Evolutionary conservation across 1,140 invertebrate genomes (phyloP), one percentile per base, ranked within the genome.

Genomic region (Cherax destructor): DNA sequence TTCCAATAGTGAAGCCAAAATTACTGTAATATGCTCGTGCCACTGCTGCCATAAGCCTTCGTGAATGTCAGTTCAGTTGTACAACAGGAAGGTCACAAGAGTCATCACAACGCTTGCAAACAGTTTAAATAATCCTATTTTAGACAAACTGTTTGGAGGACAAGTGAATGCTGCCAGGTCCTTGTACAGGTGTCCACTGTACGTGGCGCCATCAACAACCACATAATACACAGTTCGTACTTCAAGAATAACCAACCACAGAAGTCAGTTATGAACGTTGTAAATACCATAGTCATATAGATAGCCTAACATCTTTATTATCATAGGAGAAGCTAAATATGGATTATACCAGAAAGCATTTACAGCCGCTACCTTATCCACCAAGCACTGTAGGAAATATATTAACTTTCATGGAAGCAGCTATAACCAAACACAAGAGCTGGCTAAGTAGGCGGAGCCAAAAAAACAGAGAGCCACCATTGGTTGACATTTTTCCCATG

Each of bases 371-470:
- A 81, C n/a, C 10, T 56, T 56, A 81, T 81, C 79, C 50, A 50
- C 21, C 21, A 4, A n/a, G 21, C 56, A 81, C 79, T 81, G 79
- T 59, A 81, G 21, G 21, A 59, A 24, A 81, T 59, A 59, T 59
- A 81, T 81, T 81, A 81, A 81, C 79, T 81, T 56, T 81, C 79
- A 81, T 81, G 50, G 79, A 24, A 81, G 56, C 79, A 81, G 52
- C 78, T 49, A 79, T 18, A 52, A 47, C 41, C 16, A 81, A 56
- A 56, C 30, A 81, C 79, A 81, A n/a, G 50, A 11, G 79, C 56
- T n/a, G 79, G 11, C 50, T 81, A 81, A 81, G 79, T 52, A 50
- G 79, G 79, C 79, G 79, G 79, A 56, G 79, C 50, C 47, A n/a
- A 81, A 81, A 81, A 81, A 81, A 81, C 56, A 24, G 56, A 21